These are phyloP conservation scores for Epirrhoe tristata DNA, from an alignment of 2,888 invertebrate species.

Conservation along the genomic window DNA sequence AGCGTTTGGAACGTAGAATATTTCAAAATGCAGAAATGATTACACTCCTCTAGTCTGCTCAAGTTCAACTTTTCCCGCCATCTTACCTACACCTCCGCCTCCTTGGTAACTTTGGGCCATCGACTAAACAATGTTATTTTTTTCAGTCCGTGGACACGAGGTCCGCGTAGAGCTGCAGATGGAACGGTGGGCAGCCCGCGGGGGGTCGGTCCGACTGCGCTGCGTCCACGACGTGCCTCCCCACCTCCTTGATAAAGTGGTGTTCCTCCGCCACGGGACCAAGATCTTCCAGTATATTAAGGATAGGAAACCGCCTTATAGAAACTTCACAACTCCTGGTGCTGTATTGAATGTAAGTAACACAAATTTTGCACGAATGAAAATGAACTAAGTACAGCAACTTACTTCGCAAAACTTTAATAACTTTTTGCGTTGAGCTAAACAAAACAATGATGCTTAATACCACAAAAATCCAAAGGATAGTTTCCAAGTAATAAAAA, in stretches of 20 bases:
- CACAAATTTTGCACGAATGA: not conserved
- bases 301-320: slow-evolving; percentile 90
- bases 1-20: not conserved
- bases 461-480: slow-evolving; percentile 26
- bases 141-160: slow-evolving; percentile 79
- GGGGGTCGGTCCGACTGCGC: slow-evolving; percentile 88
- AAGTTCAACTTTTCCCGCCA: too few species aligned
- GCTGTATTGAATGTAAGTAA: slow-evolving; percentile 83
- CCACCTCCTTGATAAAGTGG: slow-evolving; percentile 91
- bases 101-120: not conserved
- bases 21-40: not conserved
- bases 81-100: too few species aligned
- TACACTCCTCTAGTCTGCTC: not conserved
- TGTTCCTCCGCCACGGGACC: slow-evolving; percentile 88
- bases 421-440: not conserved
- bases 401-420: not conserved
- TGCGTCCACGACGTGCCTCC: slow-evolving; percentile 91
- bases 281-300: slow-evolving; percentile 94
- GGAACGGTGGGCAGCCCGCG: slow-evolving; percentile 90
- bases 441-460: slow-evolving; percentile 2
- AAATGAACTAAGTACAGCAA: not conserved
- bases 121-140: not conserved
- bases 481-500: slow-evolving; percentile 33
- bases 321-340: slow-evolving; percentile 88
- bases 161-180: slow-evolving; percentile 88